Conservation (phyloP, 2,888 invertebrate species). For the Siphonodentalium dalli region DNA sequence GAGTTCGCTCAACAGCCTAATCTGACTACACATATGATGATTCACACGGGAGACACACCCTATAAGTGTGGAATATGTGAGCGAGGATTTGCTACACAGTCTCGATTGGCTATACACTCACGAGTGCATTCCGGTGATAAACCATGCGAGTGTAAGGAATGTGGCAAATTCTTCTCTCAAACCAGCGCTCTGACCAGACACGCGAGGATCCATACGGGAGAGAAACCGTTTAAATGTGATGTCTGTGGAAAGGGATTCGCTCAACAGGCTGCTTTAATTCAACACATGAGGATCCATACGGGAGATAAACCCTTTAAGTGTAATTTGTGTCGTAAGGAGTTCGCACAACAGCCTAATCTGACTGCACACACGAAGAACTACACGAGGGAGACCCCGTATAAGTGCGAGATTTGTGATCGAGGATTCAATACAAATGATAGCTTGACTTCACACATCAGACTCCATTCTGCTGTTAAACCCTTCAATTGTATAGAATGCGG, state of each 20-base stretch:
- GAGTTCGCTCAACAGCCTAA: too few relatives aligned
- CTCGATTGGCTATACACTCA: too few relatives aligned
- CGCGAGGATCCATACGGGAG: conserved; percentile 11
- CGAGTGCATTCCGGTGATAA: too few relatives aligned
- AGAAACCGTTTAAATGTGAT: conserved; percentile 17
- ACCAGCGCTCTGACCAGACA: not conserved
- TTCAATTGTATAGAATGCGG: conserved; percentile 10
- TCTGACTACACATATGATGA: too few relatives aligned
- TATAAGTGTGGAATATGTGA: too few relatives aligned
- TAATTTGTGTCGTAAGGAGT: conserved; percentile 17
- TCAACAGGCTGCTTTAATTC: not conserved
- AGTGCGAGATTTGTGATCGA: too few relatives aligned
- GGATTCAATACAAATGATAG: too few relatives aligned
- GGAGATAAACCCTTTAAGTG: conserved; percentile 12
- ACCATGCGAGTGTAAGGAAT: too few relatives aligned
- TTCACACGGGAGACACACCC: too few relatives aligned
- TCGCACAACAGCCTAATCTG: not conserved
- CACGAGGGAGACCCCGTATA: too few relatives aligned
- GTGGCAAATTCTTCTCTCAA: conserved; percentile 2
- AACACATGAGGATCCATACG: conserved; percentile 16
- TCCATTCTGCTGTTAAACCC: not conserved
- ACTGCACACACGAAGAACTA: not conserved
- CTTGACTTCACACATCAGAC: not conserved
- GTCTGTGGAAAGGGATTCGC: conserved; percentile 15
- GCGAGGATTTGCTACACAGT: too few relatives aligned